phyloP scores from a whole-genome alignment of 2,888 invertebrate genomes.

The Stenoptilia bipunctidactyla region DNA sequence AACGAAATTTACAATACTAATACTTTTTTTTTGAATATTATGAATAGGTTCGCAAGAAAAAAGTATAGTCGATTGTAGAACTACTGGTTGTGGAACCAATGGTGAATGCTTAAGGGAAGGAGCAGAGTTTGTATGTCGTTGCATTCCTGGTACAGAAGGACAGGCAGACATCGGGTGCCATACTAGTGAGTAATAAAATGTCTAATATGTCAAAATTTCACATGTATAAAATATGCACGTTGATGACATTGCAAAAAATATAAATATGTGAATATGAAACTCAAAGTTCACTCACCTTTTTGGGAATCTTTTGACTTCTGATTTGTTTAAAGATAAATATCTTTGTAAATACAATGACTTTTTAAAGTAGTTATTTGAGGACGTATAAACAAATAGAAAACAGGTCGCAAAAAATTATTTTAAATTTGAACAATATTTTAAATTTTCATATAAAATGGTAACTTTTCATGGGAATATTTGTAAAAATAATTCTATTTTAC shows the following conservation, averaged over 20 bases:
- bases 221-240: slow-evolving; percentile 70
- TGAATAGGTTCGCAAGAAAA: slow-evolving; percentile 68
- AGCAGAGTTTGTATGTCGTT: slow-evolving; percentile 85
- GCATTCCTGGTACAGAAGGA: slow-evolving; percentile 81
- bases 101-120: slow-evolving; percentile 90
- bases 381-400: too few species aligned
- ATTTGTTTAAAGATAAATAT: too few species aligned
- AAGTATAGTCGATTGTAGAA: slow-evolving; percentile 82
- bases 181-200: slow-evolving; percentile 51
- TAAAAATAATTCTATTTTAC: slow-evolving; percentile 3
- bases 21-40: too few species aligned
- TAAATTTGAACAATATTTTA: too few species aligned
- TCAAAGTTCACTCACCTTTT: background rate
- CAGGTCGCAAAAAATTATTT: too few species aligned
- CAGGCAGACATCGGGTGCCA: slow-evolving; percentile 80
- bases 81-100: slow-evolving; percentile 85
- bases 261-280: slow-evolving; percentile 8
- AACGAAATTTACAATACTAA: too few species aligned
- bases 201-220: slow-evolving; percentile 19
- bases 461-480: background rate
- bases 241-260: slow-evolving; percentile 12
- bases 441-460: too few species aligned
- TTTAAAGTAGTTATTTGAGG: too few species aligned
- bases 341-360: too few species aligned
- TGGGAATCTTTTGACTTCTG: too few species aligned